Base-by-base conservation (phyloP, 1,140 invertebrate genomes). In the Drosophila sp. region DNA sequence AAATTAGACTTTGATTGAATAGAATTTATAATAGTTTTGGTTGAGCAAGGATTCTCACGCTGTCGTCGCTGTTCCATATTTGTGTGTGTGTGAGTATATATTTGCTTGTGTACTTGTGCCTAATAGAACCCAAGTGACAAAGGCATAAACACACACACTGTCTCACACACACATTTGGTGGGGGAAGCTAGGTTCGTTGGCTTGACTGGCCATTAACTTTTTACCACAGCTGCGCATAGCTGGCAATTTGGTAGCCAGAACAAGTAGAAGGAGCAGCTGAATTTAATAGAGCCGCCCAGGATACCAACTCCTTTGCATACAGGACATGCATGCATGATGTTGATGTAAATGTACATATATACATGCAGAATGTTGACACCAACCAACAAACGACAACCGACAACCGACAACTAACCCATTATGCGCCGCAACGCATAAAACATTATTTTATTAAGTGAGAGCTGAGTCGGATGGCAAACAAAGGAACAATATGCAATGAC, bases 111-210 rank as follows among this genome's bases (percentile, higher is more conserved):
- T 73, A 70, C 66, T 74, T 78, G 82, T 70, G 78, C 75, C 75
- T 86, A 86, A 85, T 85, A 86, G 82, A 86, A 79, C 82, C 78
- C 82, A 70, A 85, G 82, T 81, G 81, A 85, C 82, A 85, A 75
- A 81, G 68, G 66, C 82, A 83, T 66, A 71, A 64, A 61, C 10
- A 56, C 47, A 55, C 30, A 29, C 62, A 44, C 23, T 38, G 17
- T 35, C 17, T 54, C 27, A 64, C 25, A 58, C 4, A 65, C 23
- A 41, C 4, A 66, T 25, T 41, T 4, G 23, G 10, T 23, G 8
- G 3, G 3, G 11, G 41, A 11, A 38, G 8, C 25, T 68, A 40
- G 60, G 55, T 56, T 73, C 60, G 57, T 67, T 72, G 67, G 56
- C 57, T 74, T 54, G 29, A 55, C 71, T 72, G 81, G 75, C 83